These are phyloP conservation scores for Uropsilus gracilis DNA, from an alignment of 2,113 vertebrate species.

Conservation along the genomic window DNA sequence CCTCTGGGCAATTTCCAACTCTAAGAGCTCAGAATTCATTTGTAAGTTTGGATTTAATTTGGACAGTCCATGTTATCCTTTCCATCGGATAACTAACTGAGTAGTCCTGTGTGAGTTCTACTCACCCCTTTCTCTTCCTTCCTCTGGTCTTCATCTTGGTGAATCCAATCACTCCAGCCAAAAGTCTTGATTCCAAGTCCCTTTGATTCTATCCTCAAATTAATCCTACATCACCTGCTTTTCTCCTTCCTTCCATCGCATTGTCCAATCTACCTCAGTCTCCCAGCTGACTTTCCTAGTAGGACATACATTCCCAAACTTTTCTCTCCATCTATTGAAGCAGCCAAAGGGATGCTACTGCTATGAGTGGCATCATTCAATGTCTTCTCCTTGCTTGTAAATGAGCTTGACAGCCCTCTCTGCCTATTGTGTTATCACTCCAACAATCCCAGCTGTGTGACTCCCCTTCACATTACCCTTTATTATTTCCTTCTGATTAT, in stretches of 20 bases:
- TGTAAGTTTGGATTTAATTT: conserved; percentile 68
- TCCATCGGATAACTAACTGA: neutral
- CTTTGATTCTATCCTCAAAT: neutral
- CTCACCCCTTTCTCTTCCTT: neutral
- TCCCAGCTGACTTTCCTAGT: neutral
- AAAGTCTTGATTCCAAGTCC: neutral
- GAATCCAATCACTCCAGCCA: neutral
- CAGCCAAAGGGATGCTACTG: neutral
- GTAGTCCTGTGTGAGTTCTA: neutral
- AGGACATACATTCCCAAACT: neutral
- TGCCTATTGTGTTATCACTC: neutral
- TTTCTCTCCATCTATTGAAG: neutral
- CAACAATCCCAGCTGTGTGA: neutral
- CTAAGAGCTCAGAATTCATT: conserved; percentile 53
- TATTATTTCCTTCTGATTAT: neutral
- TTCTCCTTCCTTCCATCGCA: neutral
- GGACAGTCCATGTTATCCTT: conserved; percentile 48
- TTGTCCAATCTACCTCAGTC: neutral
- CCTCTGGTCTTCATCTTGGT: neutral
- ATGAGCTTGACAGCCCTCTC: neutral
- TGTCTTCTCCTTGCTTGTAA: neutral
- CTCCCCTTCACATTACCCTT: rapidly evolving
- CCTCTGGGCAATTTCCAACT: conserved; percentile 69
- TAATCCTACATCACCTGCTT: neutral
- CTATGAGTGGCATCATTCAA: rapidly evolving